These are phyloP conservation scores for Colletes latitarsis DNA, from an alignment of 1,140 invertebrate species.

Conservation along the genomic window DNA sequence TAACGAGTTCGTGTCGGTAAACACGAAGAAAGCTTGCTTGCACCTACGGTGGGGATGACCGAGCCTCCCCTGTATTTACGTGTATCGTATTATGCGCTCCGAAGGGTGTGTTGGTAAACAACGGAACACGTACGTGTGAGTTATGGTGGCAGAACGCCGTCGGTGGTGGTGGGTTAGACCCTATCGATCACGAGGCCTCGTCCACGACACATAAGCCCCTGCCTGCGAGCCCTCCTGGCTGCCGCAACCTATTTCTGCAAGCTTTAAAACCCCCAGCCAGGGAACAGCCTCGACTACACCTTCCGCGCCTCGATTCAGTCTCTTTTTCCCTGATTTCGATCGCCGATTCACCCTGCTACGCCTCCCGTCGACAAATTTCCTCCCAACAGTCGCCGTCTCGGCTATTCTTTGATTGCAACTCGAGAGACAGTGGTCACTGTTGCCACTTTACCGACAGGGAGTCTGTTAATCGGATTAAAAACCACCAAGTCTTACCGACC, in stretches of 20 bases:
- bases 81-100: slow-evolving; percentile 49
- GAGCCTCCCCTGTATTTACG: slow-evolving; percentile 45
- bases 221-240: slow-evolving; percentile 34
- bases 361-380: too few relatives aligned
- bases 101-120: slow-evolving; percentile 54
- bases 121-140: neutral
- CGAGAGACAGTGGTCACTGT: too few relatives aligned
- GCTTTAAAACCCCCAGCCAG: slow-evolving; percentile 49
- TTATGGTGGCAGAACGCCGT: slow-evolving; percentile 37
- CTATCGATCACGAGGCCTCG: slow-evolving; percentile 66
- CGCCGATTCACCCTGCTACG: too few relatives aligned
- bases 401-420: too few relatives aligned
- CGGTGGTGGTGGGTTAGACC: slow-evolving; percentile 56
- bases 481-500: too few relatives aligned
- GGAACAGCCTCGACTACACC: slow-evolving; percentile 1
- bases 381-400: too few relatives aligned
- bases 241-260: slow-evolving; percentile 63
- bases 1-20: slow-evolving; percentile 43
- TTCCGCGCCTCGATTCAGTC: neutral
- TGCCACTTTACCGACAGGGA: too few relatives aligned
- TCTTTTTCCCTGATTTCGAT: neutral
- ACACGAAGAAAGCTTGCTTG: slow-evolving; percentile 45
- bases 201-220: slow-evolving; percentile 56
- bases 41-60: neutral
- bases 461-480: too few relatives aligned